phyloP scores from a whole-genome alignment of 2,797 vertebrate genomes.

The Basileuterus tristriatus region DNA sequence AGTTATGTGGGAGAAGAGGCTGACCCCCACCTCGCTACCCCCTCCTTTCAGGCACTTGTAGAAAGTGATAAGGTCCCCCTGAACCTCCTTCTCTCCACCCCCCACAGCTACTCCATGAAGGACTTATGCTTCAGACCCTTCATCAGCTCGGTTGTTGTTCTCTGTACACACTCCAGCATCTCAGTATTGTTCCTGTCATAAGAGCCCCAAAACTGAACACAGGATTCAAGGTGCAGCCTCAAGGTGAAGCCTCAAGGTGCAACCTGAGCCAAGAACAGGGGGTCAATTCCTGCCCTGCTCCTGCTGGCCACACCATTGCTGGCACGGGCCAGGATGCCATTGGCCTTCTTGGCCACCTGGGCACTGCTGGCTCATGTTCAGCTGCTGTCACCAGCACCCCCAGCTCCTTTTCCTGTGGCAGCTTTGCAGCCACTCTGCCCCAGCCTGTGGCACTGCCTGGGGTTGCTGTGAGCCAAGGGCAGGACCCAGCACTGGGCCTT shows the following conservation, averaged over 20 bases:
- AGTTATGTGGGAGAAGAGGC: accelerated
- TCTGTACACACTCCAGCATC: background rate
- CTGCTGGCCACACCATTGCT: background rate
- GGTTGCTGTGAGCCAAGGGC: background rate
- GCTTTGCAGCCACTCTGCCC: background rate
- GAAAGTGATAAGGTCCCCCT: too few species aligned
- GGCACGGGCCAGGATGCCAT: background rate
- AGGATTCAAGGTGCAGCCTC: accelerated
- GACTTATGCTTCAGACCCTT: too few species aligned
- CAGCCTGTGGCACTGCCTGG: background rate
- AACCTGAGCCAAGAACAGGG: background rate
- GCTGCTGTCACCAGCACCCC: background rate
- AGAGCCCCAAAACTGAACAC: background rate
- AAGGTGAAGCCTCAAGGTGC: too few species aligned
- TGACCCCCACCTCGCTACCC: accelerated
- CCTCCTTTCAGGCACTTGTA: background rate
- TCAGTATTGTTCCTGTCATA: too few species aligned
- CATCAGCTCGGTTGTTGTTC: background rate
- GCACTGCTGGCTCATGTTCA: background rate
- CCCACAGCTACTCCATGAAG: background rate
- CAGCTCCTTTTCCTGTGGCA: background rate
- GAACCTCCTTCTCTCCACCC: background rate
- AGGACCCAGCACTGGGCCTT: background rate
- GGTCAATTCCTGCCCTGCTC: background rate
- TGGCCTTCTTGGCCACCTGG: background rate